These are phyloP conservation scores for Ophraella communa DNA, from an alignment of 2,888 invertebrate genomes.

Conservation along the genomic window DNA sequence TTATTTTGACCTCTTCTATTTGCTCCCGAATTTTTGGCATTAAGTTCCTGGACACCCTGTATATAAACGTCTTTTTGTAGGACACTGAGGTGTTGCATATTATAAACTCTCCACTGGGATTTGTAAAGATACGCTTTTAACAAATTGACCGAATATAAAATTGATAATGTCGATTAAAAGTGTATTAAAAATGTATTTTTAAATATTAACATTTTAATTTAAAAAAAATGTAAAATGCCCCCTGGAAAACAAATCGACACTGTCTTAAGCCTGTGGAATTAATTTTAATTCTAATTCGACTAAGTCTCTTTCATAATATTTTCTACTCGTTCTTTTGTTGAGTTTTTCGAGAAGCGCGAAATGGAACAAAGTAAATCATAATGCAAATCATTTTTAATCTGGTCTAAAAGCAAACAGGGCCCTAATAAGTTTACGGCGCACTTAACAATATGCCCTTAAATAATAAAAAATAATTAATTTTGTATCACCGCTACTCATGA, in stretches of 20 bases:
- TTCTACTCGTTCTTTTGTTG: constrained; percentile 47
- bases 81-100: too few relatives aligned
- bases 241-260: not conserved
- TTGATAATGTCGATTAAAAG: too few relatives aligned
- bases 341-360: constrained; percentile 43
- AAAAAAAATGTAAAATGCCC: not conserved
- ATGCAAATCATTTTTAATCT: constrained; percentile 55
- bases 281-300: constrained; percentile 52
- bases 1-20: too few relatives aligned
- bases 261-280: constrained; percentile 40
- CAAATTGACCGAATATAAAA: too few relatives aligned
- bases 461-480: constrained; percentile 45
- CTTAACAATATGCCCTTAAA: constrained; percentile 42
- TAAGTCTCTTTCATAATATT: constrained; percentile 47
- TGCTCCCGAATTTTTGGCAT: too few relatives aligned
- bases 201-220: not conserved
- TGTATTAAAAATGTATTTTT: too few relatives aligned
- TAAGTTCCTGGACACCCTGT: too few relatives aligned
- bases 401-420: constrained; percentile 51
- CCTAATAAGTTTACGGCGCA: constrained; percentile 48
- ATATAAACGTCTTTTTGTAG: too few relatives aligned
- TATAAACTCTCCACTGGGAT: too few relatives aligned
- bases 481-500: constrained; percentile 30
- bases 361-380: constrained; percentile 49
- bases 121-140: too few relatives aligned